These are phyloP conservation scores for Brachypodius melanocephalos DNA, from an alignment of 2,113 vertebrate genomes.

Conservation along the genomic window DNA sequence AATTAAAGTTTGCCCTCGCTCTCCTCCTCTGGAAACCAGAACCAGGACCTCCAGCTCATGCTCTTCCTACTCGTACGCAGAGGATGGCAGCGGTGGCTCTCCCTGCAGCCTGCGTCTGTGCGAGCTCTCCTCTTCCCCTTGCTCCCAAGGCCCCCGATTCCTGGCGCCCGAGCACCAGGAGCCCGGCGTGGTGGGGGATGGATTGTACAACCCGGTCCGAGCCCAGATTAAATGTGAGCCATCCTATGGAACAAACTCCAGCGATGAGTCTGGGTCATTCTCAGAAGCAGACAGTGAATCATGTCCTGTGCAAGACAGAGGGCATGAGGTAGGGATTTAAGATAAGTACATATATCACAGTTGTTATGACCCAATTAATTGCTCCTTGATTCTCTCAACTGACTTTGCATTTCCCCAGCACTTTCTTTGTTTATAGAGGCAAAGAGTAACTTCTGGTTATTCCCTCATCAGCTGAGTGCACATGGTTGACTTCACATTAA, in stretches of 20 bases:
- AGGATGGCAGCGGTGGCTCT: slow-evolving; percentile 94
- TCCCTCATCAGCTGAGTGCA: neutral
- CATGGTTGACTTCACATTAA: neutral
- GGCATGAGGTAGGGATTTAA: slow-evolving; percentile 90
- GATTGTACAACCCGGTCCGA: slow-evolving; percentile 85
- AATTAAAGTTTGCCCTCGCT: slow-evolving; percentile 98
- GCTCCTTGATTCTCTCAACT: slow-evolving; percentile 21
- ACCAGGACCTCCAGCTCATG: slow-evolving; percentile 98
- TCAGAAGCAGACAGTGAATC: slow-evolving; percentile 99
- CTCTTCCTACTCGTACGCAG: slow-evolving; percentile 96
- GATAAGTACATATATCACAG: slow-evolving; percentile 57
- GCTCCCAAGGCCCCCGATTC: slow-evolving; percentile 90
- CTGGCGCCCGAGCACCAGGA: slow-evolving; percentile 89
- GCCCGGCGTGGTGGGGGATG: slow-evolving; percentile 81
- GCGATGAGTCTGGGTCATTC: slow-evolving; percentile 97
- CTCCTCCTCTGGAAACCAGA: slow-evolving; percentile 92
- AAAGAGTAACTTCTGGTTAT: neutral
- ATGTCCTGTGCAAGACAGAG: slow-evolving; percentile 91
- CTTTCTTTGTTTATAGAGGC: neutral
- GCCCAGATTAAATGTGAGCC: slow-evolving; percentile 99
- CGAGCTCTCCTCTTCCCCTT: slow-evolving; percentile 96
- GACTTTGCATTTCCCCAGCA: slow-evolving; percentile 4
- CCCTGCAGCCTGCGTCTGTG: slow-evolving; percentile 97
- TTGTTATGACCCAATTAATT: slow-evolving; percentile 13
- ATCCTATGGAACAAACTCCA: slow-evolving; percentile 98